A percentile compares a stretch with the other conserved stretches of the same genome.
These are phyloP conservation scores for Hirtodrosophila confusa DNA, from an alignment of 2,888 invertebrate genomes.

Conservation along the genomic window DNA sequence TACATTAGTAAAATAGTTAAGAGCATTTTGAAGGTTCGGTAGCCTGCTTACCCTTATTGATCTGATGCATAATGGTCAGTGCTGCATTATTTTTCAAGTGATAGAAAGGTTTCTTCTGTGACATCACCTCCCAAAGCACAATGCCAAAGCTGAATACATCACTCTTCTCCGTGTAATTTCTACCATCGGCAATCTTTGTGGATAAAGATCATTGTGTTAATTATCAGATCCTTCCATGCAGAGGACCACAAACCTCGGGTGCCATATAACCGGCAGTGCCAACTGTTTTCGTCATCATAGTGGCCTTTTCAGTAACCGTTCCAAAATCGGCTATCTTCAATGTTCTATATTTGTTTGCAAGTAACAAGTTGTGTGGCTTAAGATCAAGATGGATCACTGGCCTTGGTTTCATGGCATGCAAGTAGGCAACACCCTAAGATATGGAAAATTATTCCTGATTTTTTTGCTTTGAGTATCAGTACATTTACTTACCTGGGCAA, in stretches of 20 bases:
- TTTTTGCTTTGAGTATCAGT: no score
- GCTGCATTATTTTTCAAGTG: background rate
- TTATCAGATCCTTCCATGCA: background rate
- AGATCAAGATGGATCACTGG: conserved; percentile 29
- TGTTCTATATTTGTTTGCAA: background rate
- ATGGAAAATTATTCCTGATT: background rate
- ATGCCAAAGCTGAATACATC: conserved; percentile 37
- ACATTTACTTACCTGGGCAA: conserved; percentile 8
- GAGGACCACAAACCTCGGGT: conserved; percentile 16
- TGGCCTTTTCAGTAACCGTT: background rate
- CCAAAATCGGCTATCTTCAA: conserved; percentile 32
- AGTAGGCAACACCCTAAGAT: conserved; percentile 17
- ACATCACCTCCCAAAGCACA: conserved; percentile 20
- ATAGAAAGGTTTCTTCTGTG: conserved; percentile 14
- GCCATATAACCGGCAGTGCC: conserved; percentile 24
- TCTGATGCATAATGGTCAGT: background rate
- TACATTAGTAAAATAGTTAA: accelerated
- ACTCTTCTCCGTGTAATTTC: conserved; percentile 8
- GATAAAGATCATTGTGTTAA: background rate
- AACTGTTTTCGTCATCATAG: background rate
- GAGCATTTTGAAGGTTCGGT: background rate
- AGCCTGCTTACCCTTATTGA: background rate
- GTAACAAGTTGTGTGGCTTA: conserved; percentile 23
- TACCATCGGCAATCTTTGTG: background rate
- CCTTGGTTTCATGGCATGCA: conserved; percentile 15